phyloP scores from a whole-genome alignment of 35 echinoderm and acorn worm species.

The Anneissia japonica region DNA sequence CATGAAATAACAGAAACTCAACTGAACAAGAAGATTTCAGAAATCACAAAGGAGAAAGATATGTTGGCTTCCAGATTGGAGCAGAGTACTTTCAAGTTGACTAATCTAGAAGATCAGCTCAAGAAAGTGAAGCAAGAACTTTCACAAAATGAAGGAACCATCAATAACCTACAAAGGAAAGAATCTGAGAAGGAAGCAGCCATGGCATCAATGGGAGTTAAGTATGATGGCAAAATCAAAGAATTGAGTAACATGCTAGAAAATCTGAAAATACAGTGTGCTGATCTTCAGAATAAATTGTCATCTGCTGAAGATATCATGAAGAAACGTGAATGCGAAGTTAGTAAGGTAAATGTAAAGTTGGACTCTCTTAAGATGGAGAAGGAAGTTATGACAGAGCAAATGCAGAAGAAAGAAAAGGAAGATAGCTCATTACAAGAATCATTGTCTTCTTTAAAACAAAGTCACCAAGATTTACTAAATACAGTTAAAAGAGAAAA shows the following conservation, averaged over 20 bases:
- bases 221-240: constrained; percentile 39
- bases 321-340: constrained; percentile 55
- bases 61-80: constrained; percentile 51
- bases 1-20: constrained; percentile 45
- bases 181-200: constrained; percentile 58
- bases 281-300: constrained; percentile 52
- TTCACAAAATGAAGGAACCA: constrained; percentile 45
- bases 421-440: constrained; percentile 5
- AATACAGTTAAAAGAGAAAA: background rate
- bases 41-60: constrained; percentile 66
- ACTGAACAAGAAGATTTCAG: constrained; percentile 54
- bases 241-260: constrained; percentile 64
- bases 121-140: constrained; percentile 56
- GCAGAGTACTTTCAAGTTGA: constrained; percentile 54
- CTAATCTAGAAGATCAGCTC: constrained; percentile 51
- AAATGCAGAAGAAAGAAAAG: constrained; percentile 19
- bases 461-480: background rate
- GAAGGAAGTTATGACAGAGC: constrained; percentile 10
- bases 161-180: constrained; percentile 58
- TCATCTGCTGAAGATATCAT: constrained; percentile 36
- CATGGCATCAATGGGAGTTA: constrained; percentile 35
- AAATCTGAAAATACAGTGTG: constrained; percentile 65
- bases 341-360: constrained; percentile 37
- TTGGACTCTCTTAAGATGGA: constrained; percentile 4
- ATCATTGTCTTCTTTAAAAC: background rate